Evolutionary conservation across 2,888 invertebrate species (phyloP).

Genomic region (Folsomia candida): DNA sequence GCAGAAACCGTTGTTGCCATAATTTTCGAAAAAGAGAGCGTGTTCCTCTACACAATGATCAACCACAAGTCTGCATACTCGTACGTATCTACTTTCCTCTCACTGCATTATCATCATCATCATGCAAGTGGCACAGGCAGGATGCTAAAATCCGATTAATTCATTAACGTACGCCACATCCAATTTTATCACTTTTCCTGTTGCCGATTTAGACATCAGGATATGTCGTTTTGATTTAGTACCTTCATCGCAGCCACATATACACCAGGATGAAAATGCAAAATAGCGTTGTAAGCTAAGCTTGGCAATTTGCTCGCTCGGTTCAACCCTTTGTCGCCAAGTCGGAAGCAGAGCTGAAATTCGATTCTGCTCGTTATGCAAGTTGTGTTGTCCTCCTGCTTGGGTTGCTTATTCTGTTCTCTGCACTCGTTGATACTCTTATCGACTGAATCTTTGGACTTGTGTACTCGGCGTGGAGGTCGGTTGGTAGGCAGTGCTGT

Average conservation of each 20-base stretch:
- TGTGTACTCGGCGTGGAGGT: too few relatives aligned
- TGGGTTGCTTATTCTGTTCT: too few relatives aligned
- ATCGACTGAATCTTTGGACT: too few relatives aligned
- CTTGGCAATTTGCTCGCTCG: background rate
- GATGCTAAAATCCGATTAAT: background rate
- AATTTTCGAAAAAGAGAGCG: background rate
- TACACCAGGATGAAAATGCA: background rate
- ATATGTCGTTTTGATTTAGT: constrained; percentile 7
- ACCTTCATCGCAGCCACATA: background rate
- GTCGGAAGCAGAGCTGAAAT: background rate
- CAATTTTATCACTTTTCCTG: background rate
- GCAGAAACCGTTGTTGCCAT: background rate
- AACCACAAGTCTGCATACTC: too few relatives aligned
- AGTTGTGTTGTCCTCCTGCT: background rate
- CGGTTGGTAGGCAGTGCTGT: too few relatives aligned
- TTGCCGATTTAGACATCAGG: background rate
- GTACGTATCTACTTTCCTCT: too few relatives aligned
- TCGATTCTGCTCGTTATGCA: constrained; percentile 5
- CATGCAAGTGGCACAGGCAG: background rate
- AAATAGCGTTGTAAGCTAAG: background rate
- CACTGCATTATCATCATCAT: too few relatives aligned
- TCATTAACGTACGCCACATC: constrained; percentile 1
- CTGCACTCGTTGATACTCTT: too few relatives aligned
- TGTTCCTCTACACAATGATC: too few relatives aligned
- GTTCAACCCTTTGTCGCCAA: constrained; percentile 7